Evolutionary conservation across 2,797 vertebrate genomes (phyloP), one percentile per base, ranked within the genome.

Genomic region (Trematomus bernacchii): DNA sequence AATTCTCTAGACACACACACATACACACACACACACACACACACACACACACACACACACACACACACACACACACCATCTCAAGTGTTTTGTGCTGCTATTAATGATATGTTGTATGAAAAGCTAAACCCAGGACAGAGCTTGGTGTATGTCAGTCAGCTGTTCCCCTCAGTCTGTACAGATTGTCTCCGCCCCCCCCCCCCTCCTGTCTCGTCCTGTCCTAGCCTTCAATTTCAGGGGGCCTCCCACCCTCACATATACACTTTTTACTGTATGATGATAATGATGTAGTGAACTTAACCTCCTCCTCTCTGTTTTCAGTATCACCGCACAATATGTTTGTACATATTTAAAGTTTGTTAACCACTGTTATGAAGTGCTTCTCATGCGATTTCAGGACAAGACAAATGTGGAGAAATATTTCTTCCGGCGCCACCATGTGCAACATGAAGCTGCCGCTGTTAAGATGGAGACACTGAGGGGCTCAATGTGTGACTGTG

Each of bases 341-440:
- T 97, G 96, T 96, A 97, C 91, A 96, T 96, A 95, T 88, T 90
- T 89, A 93, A 84, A 85, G 89, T 93, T 95, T 90, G 93, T 82
- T 90, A 91, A 90, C 88, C 86, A 89, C 81, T 84, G 85, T 87
- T 91, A 42, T 18, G 16, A 62, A 63, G 55, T n/a, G 44, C 66
- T 71, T 63, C 18, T 71, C 21, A 16, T 44, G 64, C 58, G 30
- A 52, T 55, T 13, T 8, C 66, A 54, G 72, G 48, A 42, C 21
- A 63, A 37, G 21, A 61, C 30, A 21, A 21, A 46, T 16, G 11
- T 78, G 15, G 58, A 58, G 42, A 37, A 72, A n/a, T 6, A 16
- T 40, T 16, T 55, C 16, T 53, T 63, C 48, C 37, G 21, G 62
- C 66, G 63, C 16, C 3, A 62, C 76, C 53, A 21, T 11, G 16